phyloP scores from a whole-genome alignment of 2,113 vertebrate genomes.

The Siphamia tubifer region DNA sequence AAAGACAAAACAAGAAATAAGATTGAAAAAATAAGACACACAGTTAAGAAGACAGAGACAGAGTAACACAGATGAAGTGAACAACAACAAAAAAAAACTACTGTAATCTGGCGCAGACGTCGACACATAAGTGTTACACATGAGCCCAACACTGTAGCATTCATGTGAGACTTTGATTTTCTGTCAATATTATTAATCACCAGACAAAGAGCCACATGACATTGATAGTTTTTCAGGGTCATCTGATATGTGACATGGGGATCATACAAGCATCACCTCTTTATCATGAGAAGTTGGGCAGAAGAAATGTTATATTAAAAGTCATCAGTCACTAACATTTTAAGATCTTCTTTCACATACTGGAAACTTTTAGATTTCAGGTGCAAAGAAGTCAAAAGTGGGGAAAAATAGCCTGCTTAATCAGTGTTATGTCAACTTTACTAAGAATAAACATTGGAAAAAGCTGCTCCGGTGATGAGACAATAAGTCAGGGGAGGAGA shows the following conservation, averaged over 20 bases:
- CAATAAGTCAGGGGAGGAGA: neutral
- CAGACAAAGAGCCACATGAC: constrained; percentile 16
- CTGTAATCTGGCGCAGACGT: neutral
- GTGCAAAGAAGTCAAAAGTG: neutral
- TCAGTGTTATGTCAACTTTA: neutral
- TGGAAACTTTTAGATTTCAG: neutral
- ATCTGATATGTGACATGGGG: constrained; percentile 40
- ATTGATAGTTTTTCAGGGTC: constrained; percentile 21
- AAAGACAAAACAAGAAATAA: neutral
- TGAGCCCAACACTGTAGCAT: constrained; percentile 22
- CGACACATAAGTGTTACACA: constrained; percentile 32
- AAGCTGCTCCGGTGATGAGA: constrained; percentile 17
- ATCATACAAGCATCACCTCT: constrained; percentile 23
- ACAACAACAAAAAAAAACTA: neutral
- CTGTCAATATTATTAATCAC: constrained; percentile 26
- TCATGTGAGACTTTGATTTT: constrained; percentile 44
- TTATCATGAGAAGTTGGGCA: neutral
- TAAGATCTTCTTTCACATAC: neutral
- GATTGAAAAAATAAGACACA: neutral
- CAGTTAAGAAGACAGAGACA: neutral
- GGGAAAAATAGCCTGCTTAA: neutral
- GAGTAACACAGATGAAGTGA: neutral
- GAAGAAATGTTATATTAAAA: neutral
- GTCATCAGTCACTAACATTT: neutral
- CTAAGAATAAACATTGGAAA: constrained; percentile 43